These are phyloP conservation scores for Cydia pomonella DNA, from an alignment of 1,140 invertebrate genomes.

Conservation along the genomic window DNA sequence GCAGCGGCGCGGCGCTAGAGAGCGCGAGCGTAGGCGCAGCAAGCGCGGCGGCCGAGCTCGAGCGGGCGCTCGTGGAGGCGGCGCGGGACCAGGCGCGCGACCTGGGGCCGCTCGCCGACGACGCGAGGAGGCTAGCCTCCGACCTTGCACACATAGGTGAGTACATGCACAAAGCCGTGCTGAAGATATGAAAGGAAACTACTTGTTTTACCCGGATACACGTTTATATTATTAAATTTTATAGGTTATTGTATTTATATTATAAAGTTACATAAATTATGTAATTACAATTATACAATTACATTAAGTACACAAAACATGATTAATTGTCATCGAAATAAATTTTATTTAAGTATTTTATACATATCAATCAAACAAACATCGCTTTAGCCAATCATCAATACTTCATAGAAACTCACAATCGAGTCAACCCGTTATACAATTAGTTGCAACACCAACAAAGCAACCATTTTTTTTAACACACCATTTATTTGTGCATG, in stretches of 20 bases:
- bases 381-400: too few species aligned
- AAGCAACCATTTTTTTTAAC: not conserved
- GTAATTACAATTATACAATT: too few species aligned
- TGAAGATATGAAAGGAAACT: too few species aligned
- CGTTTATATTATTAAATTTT: too few species aligned
- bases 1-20: conserved; percentile 70
- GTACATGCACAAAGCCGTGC: conserved; percentile 29
- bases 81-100: conserved; percentile 74
- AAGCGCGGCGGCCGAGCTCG: conserved; percentile 67
- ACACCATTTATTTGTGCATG: not conserved
- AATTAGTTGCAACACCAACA: not conserved
- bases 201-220: not conserved
- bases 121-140: conserved; percentile 71
- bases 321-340: too few species aligned
- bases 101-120: conserved; percentile 70
- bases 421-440: not conserved
- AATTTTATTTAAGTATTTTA: too few species aligned
- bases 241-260: too few species aligned
- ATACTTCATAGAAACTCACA: not conserved
- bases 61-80: conserved; percentile 71
- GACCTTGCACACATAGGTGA: conserved; percentile 78
- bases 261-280: too few species aligned
- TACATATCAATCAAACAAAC: not conserved
- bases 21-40: conserved; percentile 71
- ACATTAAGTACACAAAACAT: too few species aligned